phyloP scores from a whole-genome alignment of 2,797 vertebrate genomes.

The Tiaroga cobitis region DNA sequence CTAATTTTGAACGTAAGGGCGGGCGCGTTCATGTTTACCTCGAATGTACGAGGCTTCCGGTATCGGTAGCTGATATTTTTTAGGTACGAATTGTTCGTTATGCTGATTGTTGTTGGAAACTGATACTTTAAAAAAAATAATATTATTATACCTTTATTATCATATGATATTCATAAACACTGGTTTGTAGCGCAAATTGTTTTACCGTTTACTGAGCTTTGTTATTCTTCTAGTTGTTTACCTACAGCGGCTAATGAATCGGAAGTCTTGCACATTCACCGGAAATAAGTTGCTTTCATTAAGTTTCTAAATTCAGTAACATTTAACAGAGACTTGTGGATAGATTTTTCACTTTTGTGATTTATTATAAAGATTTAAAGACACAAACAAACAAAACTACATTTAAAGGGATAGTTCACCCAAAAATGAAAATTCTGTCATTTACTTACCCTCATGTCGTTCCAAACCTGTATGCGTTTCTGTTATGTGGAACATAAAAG shows the following conservation, averaged over 20 bases:
- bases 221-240: not conserved
- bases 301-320: not conserved
- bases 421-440: no score
- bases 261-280: not conserved
- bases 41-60: not conserved
- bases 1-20: not conserved
- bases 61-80: not conserved
- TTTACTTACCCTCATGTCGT: no score
- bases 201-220: not conserved
- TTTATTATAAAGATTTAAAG: not conserved
- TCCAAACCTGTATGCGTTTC: no score
- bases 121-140: not conserved
- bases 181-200: not conserved
- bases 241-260: not conserved
- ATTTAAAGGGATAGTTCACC: no score
- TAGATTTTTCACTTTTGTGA: not conserved
- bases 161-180: not conserved
- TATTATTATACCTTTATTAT: no score
- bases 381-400: not conserved
- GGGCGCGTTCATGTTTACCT: not conserved
- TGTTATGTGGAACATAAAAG: no score
- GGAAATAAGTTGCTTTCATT: not conserved
- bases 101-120: no score
- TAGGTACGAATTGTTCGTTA: not conserved
- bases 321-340: not conserved